These are phyloP conservation scores for Macrocentrus cingulum DNA, from an alignment of 1,140 invertebrate genomes.

Conservation along the genomic window DNA sequence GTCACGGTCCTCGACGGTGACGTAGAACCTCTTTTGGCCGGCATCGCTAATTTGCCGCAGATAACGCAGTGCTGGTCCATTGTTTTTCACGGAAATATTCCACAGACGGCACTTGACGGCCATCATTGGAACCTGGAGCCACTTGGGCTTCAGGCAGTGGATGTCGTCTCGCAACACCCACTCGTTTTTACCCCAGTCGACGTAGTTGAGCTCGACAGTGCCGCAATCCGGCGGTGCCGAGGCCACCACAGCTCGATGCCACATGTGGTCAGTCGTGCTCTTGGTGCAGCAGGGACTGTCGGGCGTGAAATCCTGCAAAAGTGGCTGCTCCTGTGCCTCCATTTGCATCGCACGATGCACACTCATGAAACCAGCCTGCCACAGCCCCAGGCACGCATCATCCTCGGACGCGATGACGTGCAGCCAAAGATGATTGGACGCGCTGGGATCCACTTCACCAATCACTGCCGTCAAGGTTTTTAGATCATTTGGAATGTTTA, in stretches of 20 bases:
- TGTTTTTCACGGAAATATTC: conserved; percentile 3
- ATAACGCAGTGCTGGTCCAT: conserved; percentile 1
- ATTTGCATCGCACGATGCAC: too few species aligned
- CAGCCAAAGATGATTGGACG: background rate
- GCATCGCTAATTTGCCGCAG: background rate
- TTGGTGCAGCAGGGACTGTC: conserved; percentile 43
- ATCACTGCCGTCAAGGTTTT: conserved; percentile 6
- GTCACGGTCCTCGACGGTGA: conserved; percentile 24
- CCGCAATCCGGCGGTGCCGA: background rate
- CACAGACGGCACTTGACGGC: conserved; percentile 38
- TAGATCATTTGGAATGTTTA: conserved; percentile 5
- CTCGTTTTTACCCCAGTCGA: conserved; percentile 69
- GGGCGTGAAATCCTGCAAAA: conserved; percentile 29
- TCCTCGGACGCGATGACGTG: conserved; percentile 6
- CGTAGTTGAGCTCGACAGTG: conserved; percentile 58
- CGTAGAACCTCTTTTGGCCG: background rate
- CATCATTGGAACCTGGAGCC: conserved; percentile 37
- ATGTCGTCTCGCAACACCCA: conserved; percentile 25
- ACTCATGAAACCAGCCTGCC: conserved; percentile 23
- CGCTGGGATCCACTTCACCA: background rate
- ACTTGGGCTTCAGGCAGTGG: conserved; percentile 36
- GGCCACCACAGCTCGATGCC: conserved; percentile 63
- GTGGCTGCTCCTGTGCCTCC: conserved; percentile 30
- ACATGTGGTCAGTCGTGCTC: conserved; percentile 38
- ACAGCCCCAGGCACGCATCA: background rate